Base-by-base conservation (phyloP, 1,140 invertebrate genomes). In the Calliopsis andreniformis region DNA sequence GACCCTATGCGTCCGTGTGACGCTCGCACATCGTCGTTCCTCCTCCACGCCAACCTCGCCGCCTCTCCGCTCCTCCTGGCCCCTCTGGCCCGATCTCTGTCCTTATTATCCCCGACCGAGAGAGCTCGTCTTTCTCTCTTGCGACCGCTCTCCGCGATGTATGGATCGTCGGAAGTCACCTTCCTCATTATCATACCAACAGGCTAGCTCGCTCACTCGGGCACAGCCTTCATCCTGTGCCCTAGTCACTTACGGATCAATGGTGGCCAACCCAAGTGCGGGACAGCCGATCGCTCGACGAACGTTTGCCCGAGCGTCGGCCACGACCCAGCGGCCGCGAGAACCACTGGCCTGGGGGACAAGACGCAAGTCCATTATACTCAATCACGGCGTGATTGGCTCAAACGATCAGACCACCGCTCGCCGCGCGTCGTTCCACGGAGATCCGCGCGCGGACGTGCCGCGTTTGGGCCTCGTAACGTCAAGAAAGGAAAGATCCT, bases 311-410 rank as follows among this genome's bases (percentile, higher is more conserved):
- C 55, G 58, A 80, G 62, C 23, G 67, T n/a, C n/a, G 32, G 25
- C 43, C 10, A 45, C 23, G 61, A 64, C 47, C 63, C 63, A 59
- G 61, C 63, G 64, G 69, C 20, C 32, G 56, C 87, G 91, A 91
- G 90, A 92, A 89, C 89, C 90, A 84, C 89, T 89, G 89, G 77
- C 77, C 84, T 89, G 85, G 90, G 90, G 90, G 87, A 92, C 90
- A 92, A 92, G 91, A 92, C 90, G 91, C 91, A 92, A 92, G 91
- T 92, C 91, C 90, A 92, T 92, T 92, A 92, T 87, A 88, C 88
- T 89, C 90, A 92, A 92, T 92, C 91, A 92, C 84, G 67, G 78
- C 81, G 61, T 92, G 89, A 92, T 92, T 92, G 91, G 91, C 91
- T 91, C 90, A 92, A 92, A 92, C 89, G 91, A 91, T 91, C 90